phyloP scores from a whole-genome alignment of 2,888 invertebrate species.

The Chorisops tibialis region DNA sequence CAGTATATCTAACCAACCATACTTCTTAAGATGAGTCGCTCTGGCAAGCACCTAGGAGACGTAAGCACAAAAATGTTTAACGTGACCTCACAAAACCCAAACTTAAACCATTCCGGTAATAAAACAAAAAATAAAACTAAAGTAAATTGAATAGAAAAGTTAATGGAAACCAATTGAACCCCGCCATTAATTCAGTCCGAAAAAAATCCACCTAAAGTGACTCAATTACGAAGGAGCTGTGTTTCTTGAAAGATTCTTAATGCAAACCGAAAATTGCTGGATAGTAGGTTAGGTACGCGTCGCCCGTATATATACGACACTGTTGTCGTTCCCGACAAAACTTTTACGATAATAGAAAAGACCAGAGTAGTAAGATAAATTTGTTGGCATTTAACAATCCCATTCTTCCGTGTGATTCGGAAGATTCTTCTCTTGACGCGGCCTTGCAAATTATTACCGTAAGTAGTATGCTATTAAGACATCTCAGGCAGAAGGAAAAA shows the following conservation, averaged over 20 bases:
- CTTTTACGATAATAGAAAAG: constrained; percentile 4
- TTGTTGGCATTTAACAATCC: constrained; percentile 19
- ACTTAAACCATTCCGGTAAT: too few species aligned
- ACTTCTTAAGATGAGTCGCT: too few species aligned
- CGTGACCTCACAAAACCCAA: too few species aligned
- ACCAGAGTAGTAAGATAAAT: constrained; percentile 17
- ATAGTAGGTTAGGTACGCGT: not conserved
- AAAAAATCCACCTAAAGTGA: constrained; percentile 3
- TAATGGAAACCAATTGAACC: constrained; percentile 2
- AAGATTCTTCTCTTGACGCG: not conserved
- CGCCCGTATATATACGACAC: not conserved
- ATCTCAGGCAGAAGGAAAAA: constrained; percentile 19
- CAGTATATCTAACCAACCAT: too few species aligned
- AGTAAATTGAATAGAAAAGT: constrained; percentile 10
- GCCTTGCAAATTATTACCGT: constrained; percentile 20
- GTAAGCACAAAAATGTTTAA: too few species aligned
- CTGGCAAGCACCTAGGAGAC: too few species aligned
- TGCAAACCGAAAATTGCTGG: not conserved
- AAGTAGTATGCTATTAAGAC: constrained; percentile 23
- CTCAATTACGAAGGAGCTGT: constrained; percentile 10
- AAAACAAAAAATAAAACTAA: not conserved
- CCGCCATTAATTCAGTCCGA: constrained; percentile 13
- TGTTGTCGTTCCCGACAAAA: not conserved
- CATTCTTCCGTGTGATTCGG: constrained; percentile 3
- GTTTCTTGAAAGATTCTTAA: not conserved